Conservation (phyloP, 2,113 vertebrate species). For the Erinaceus europaeus region DNA sequence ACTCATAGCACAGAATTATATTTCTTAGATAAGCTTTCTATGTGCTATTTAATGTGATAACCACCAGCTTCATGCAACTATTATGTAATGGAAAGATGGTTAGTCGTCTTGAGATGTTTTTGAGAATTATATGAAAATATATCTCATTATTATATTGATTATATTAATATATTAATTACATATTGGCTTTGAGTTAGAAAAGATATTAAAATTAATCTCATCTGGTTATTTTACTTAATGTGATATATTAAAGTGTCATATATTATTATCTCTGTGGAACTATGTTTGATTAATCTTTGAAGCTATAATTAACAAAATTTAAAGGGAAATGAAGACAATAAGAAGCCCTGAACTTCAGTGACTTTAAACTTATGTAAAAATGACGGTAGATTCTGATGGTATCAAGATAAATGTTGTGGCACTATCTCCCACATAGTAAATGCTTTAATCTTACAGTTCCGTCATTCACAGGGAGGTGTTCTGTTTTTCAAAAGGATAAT, state of each 20-base stretch:
- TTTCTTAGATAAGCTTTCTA: neutral
- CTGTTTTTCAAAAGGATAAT: too few species aligned
- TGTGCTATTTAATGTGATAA: neutral
- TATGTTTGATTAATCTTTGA: neutral
- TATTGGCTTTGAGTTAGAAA: neutral
- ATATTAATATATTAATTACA: neutral
- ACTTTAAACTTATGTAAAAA: neutral
- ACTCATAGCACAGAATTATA: neutral
- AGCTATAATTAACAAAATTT: neutral
- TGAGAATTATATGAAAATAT: neutral
- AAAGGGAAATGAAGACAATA: neutral
- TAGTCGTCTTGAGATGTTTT: neutral
- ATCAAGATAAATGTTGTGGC: neutral
- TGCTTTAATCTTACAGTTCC: neutral
- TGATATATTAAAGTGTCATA: neutral
- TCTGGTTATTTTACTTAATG: neutral
- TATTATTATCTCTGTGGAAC: neutral
- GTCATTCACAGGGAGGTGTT: neutral
- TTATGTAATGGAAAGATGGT: neutral
- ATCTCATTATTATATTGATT: neutral
- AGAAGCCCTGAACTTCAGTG: neutral
- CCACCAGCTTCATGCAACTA: neutral
- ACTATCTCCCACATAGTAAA: neutral
- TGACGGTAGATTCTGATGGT: neutral
- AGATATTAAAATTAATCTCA: neutral